Evolutionary conservation across 2,113 vertebrate species (phyloP), one percentile per base, ranked within the genome.

Genomic region (Odontesthes bonariensis): DNA sequence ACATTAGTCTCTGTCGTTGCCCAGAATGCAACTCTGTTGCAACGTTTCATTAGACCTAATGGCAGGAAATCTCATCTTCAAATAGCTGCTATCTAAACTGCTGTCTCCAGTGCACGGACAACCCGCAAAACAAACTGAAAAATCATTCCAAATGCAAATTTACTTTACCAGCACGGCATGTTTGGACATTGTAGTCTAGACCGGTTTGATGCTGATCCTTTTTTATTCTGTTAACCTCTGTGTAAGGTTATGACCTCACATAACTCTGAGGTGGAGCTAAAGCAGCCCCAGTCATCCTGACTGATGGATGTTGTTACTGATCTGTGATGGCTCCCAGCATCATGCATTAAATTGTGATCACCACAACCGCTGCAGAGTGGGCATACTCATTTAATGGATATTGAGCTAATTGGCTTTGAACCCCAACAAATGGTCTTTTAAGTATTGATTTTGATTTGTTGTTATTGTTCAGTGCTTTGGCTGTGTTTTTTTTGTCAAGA

Each of bases 361-460:
- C 8, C 55, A 23, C 33, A 54, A 77, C 60, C 60, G 44, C 63
- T 0, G 11, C 54, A 42, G 73, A 71, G 49, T 17, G 9, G 27
- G 66, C 13, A 49, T 20, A 54, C 62, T 75, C 64, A 87, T 85
- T 73, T 81, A 87, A 81, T 65, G 68, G 70, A 60, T 73, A 77
- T 85, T 31, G 73, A 68, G n/a, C 16, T 81, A 84, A 88, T 89
- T 75, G 19, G 58, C 73, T 86, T 72, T 59, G 57, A 61, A 60
- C 35, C n/a, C 52, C 49, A 66, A 49, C 70, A 72, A 53, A 73
- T 17, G 22, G 27, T 66, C 73, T 82, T 77, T 86, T 33, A 49
- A 5, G 54, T 35, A 85, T 82, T 46, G 79, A 81, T 83, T 79
- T 81, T 62, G 77, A 64, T 73, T 38, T 19, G 72, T 33, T 59